A percentile compares a stretch with the other conserved stretches of the same genome.
Evolutionary conservation across 1,140 invertebrate species (phyloP).

Genomic region (Aricia agestis): DNA sequence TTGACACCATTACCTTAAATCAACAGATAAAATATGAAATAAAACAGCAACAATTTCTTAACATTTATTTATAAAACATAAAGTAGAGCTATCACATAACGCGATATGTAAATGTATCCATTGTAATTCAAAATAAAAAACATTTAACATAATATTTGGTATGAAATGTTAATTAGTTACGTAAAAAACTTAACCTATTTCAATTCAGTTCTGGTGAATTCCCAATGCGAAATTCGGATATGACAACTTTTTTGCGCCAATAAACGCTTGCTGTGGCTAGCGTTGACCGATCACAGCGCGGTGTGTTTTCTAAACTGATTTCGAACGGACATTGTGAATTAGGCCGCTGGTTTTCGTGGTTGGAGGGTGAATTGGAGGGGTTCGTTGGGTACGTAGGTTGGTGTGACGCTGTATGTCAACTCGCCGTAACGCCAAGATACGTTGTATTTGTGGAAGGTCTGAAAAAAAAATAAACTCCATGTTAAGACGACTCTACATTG

Average conservation of each 20-base stretch:
- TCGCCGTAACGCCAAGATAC: conserved; percentile 80
- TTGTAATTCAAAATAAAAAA: background rate
- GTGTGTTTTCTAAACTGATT: background rate
- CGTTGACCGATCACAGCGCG: background rate
- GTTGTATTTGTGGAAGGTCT: conserved; percentile 82
- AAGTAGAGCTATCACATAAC: background rate
- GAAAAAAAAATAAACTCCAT: conserved; percentile 37
- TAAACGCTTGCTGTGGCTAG: too few relatives aligned
- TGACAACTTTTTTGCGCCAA: too few relatives aligned
- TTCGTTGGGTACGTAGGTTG: conserved; percentile 83
- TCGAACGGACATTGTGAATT: background rate
- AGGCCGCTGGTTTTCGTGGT: conserved; percentile 15
- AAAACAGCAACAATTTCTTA: conserved; percentile 15
- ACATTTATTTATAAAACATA: conserved; percentile 2
- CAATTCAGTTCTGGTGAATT: background rate
- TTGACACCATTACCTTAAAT: too few relatives aligned
- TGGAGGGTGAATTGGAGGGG: conserved; percentile 80
- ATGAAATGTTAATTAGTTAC: background rate
- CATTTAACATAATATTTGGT: conserved; percentile 13
- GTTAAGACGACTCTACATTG: background rate
- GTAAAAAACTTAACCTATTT: background rate
- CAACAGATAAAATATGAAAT: background rate
- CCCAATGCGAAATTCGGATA: too few relatives aligned
- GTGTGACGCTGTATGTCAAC: conserved; percentile 82
- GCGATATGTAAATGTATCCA: background rate